These are phyloP conservation scores for Xenops minutus DNA, from an alignment of 2,797 vertebrate genomes.

Conservation along the genomic window DNA sequence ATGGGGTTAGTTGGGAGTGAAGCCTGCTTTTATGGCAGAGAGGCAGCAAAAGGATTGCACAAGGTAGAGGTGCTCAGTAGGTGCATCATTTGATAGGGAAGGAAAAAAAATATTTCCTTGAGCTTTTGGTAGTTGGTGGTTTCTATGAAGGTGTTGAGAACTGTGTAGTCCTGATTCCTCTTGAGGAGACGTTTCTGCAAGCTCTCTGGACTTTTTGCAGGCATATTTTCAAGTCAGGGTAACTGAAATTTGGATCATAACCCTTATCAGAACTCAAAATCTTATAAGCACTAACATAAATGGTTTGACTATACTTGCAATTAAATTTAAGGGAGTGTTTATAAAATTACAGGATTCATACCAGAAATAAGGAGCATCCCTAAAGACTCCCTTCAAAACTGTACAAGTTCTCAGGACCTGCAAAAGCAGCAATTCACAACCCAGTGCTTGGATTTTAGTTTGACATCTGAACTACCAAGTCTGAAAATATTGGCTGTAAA, in stretches of 20 bases:
- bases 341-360: background rate
- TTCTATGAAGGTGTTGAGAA: background rate
- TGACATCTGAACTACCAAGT: background rate
- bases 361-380: background rate
- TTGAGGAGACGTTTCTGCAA: background rate
- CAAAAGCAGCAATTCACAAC: background rate
- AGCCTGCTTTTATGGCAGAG: background rate
- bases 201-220: background rate
- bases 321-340: background rate
- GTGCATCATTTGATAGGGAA: background rate
- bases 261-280: fast-evolving
- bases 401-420: background rate
- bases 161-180: fast-evolving
- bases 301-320: background rate
- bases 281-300: background rate
- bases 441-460: background rate
- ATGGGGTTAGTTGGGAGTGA: background rate
- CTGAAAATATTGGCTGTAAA: background rate
- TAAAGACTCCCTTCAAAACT: background rate
- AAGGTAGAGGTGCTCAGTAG: background rate
- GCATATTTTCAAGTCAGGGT: background rate
- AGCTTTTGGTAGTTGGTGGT: background rate
- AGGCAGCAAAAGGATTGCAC: background rate
- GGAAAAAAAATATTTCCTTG: background rate
- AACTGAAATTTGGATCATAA: background rate